These are phyloP conservation scores for Numenius arquata DNA, from an alignment of 2,113 vertebrate genomes.

Conservation along the genomic window DNA sequence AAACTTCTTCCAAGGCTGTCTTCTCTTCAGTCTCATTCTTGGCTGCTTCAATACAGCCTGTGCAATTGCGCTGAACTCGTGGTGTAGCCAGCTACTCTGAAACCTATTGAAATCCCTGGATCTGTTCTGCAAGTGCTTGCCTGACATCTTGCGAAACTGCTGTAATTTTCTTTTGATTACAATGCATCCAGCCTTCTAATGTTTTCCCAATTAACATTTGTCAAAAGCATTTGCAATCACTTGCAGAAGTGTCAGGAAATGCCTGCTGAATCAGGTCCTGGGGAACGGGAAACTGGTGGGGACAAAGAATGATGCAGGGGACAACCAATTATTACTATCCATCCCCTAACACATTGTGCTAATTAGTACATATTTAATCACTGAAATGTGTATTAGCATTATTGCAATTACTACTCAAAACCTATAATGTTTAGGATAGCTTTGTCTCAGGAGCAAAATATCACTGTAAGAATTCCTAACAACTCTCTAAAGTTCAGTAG, in stretches of 20 bases:
- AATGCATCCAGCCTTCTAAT: slow-evolving; percentile 72
- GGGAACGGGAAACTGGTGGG: background rate
- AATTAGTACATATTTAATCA: slow-evolving; percentile 70
- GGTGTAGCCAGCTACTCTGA: slow-evolving; percentile 18
- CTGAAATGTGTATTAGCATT: slow-evolving; percentile 63
- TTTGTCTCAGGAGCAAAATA: slow-evolving; percentile 64
- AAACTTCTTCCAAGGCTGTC: slow-evolving; percentile 29
- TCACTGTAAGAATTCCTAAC: slow-evolving; percentile 1
- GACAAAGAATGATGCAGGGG: background rate
- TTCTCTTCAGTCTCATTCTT: slow-evolving; percentile 55
- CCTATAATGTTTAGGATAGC: slow-evolving; percentile 38
- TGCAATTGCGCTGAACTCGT: slow-evolving; percentile 41
- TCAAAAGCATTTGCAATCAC: slow-evolving; percentile 77
- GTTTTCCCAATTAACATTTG: slow-evolving; percentile 85
- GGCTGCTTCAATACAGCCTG: slow-evolving; percentile 36
- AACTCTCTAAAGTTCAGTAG: background rate
- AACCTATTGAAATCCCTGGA: slow-evolving; percentile 49
- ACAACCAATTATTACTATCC: slow-evolving; percentile 7
- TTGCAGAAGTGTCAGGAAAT: slow-evolving; percentile 51
- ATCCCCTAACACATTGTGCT: slow-evolving; percentile 63
- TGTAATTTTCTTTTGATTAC: slow-evolving; percentile 79
- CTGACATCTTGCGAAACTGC: slow-evolving; percentile 78
- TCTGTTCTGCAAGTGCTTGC: slow-evolving; percentile 58
- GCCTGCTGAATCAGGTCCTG: slow-evolving; percentile 41
- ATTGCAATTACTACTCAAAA: slow-evolving; percentile 63